Evolutionary conservation across 1,140 invertebrate species (phyloP), one percentile per base, ranked within the genome.

Genomic region (Pseudomyrmex cubaensis): DNA sequence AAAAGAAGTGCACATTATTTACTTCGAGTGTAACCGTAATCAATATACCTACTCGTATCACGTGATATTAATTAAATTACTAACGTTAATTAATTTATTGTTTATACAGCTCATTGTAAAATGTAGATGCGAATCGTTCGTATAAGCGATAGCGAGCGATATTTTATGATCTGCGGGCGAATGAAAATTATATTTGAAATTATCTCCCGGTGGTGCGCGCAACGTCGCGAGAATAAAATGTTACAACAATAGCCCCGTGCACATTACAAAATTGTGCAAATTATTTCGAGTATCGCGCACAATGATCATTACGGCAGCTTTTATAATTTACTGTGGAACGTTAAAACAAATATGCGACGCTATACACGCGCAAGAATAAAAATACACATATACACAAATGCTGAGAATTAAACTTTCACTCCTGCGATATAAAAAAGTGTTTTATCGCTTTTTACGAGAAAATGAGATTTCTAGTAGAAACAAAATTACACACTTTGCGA

Each of bases 161-260:
- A 72, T 80, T 80, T 69, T 72, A 80, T 22, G 76, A 70, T 80
- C 76, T 61, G 66, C 46, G 76, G 44, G 76, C 44, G 76, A 59
- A 80, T 61, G 76, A 25, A 70, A 80, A 80, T 80, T 70, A 80
- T 80, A 80, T 80, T 80, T 72, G 76, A 5, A 80, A 80, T 80
- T 80, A 80, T 80, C 66, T 80, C 54, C 76, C 59, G 35, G 35
- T 46, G 20, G 44, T 22, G 46, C 66, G 76, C 66, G 56, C 76
- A 80, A 80, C 69, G 66, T 78, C 76, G 76, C 66, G 66, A 35
- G 54, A 57, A 80, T 80, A 72, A 80, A 72, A 72, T 72, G 76
- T 72, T 80, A 17, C 44, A 80, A 72, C 76, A 70, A 80, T 80
- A 61, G 66, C 52, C 3, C 52, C 3, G 12, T 22, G 66, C 62